Evolutionary conservation across 2,113 vertebrate species (phyloP).

Genomic region (Strigops habroptila): DNA sequence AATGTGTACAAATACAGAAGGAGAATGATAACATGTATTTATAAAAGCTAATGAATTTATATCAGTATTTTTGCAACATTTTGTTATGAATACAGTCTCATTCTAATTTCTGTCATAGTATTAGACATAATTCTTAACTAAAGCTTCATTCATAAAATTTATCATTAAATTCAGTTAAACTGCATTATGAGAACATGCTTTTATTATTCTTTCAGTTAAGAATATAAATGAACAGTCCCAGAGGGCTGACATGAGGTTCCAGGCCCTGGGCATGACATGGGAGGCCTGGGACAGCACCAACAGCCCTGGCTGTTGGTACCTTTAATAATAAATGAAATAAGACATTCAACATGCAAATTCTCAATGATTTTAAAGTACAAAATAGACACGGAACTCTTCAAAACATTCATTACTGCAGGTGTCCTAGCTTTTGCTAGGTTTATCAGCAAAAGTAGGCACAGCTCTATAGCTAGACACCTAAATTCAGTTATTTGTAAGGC

Average conservation of each 20-base stretch:
- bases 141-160: neutral
- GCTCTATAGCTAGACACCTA: neutral
- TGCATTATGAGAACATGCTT: neutral
- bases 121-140: neutral
- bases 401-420: neutral
- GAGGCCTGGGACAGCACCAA: accelerated
- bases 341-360: neutral
- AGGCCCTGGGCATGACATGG: accelerated
- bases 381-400: neutral
- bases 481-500: neutral
- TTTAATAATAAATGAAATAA: neutral
- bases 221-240: neutral
- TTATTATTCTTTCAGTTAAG: neutral
- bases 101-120: neutral
- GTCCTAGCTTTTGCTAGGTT: neutral
- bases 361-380: neutral
- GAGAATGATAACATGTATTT: neutral
- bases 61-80: neutral
- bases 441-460: neutral
- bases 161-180: neutral
- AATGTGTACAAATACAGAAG: neutral
- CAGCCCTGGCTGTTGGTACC: neutral
- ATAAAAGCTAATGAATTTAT: neutral
- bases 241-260: neutral
- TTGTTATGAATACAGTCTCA: neutral